These are phyloP conservation scores for Epistrophella euchroma DNA, from an alignment of 2,888 invertebrate genomes.

Conservation along the genomic window DNA sequence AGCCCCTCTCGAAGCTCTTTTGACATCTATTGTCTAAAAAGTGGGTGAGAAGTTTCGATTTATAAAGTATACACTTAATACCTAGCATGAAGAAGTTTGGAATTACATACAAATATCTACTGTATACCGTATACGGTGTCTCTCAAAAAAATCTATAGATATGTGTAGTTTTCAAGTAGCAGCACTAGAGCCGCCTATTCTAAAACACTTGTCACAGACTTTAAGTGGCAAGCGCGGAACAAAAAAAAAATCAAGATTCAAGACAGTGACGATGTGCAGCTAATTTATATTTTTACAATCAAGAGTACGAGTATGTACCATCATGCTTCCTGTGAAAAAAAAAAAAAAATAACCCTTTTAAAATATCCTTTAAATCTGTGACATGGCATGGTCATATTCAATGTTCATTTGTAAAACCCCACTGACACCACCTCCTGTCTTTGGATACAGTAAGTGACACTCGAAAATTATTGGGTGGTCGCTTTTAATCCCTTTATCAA, in stretches of 20 bases:
- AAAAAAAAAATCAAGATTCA: constrained; percentile 42
- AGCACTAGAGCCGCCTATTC: constrained; percentile 51
- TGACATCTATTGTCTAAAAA: constrained; percentile 64
- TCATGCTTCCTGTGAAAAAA: constrained; percentile 12
- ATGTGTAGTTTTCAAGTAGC: constrained; percentile 43
- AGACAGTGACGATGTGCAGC: constrained; percentile 45
- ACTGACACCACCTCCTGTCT: constrained; percentile 50
- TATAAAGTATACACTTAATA: constrained; percentile 53
- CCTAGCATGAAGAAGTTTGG: constrained; percentile 49
- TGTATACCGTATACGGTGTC: not conserved
- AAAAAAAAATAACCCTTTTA: constrained; percentile 19
- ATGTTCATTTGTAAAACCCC: constrained; percentile 53
- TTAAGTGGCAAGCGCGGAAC: constrained; percentile 47
- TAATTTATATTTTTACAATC: constrained; percentile 39
- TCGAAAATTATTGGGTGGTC: constrained; percentile 76
- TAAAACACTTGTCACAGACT: constrained; percentile 60
- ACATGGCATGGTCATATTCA: constrained; percentile 49
- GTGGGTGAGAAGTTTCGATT: constrained; percentile 71
- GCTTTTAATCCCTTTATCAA: constrained; percentile 84
- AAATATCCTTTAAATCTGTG: constrained; percentile 23
- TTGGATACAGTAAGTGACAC: constrained; percentile 67
- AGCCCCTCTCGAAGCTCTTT: constrained; percentile 58
- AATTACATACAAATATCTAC: constrained; percentile 10
- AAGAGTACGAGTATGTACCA: not conserved
- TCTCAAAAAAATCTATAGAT: not conserved